Evolutionary conservation across 92 coral and sea anemone species (phyloP).

Genomic region (Metridium senile): DNA sequence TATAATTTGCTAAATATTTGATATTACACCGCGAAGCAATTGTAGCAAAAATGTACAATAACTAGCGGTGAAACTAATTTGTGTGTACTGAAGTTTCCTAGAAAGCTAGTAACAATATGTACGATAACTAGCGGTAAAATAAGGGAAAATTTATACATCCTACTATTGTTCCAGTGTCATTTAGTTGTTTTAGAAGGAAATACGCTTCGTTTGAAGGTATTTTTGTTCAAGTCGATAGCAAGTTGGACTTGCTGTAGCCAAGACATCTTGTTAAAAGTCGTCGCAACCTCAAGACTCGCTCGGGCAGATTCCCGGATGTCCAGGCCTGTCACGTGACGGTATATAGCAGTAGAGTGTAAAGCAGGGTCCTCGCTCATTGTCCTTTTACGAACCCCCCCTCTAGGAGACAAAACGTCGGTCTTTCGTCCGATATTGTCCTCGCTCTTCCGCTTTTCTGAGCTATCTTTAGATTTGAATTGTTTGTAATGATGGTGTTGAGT

Average conservation of each 20-base stretch:
- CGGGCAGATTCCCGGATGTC: constrained; percentile 78
- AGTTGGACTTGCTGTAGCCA: constrained; percentile 93
- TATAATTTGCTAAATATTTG: too few species aligned
- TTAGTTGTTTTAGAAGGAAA: constrained; percentile 11
- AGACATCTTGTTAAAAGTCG: constrained; percentile 82
- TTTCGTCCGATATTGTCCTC: constrained; percentile 37
- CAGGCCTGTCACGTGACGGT: constrained; percentile 75
- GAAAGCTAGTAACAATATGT: too few species aligned
- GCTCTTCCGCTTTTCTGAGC: constrained; percentile 44
- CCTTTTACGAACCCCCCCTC: constrained; percentile 42
- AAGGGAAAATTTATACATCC: too few species aligned
- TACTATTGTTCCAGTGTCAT: not conserved
- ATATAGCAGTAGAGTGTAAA: constrained; percentile 57
- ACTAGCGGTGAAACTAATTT: too few species aligned
- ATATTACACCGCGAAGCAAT: too few species aligned
- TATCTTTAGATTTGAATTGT: constrained; percentile 26
- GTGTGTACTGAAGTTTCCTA: too few species aligned
- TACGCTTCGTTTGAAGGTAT: constrained; percentile 77
- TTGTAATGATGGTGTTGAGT: constrained; percentile 3
- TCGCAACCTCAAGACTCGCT: constrained; percentile 85
- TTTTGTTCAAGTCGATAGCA: constrained; percentile 82
- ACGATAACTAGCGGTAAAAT: too few species aligned
- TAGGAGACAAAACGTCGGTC: constrained; percentile 14
- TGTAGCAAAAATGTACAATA: too few species aligned
- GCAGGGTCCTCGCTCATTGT: constrained; percentile 67